Evolutionary conservation across 1,140 invertebrate species (phyloP).

Genomic region (Globodera ellingtonae): DNA sequence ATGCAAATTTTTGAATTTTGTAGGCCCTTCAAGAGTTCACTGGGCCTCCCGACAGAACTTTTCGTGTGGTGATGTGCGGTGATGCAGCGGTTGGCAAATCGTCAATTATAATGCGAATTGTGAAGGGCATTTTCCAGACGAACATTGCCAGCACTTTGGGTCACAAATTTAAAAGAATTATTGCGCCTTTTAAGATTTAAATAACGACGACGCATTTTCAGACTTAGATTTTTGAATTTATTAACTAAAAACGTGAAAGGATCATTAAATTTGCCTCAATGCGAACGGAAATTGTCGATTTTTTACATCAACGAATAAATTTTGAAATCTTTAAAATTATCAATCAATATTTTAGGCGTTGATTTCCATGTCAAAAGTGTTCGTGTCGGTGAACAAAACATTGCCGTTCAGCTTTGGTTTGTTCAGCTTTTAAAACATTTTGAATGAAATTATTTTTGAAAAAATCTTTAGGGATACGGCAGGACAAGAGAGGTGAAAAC

Average conservation of each 20-base stretch:
- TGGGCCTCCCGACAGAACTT: constrained; percentile 71
- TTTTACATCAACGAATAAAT: too few species aligned
- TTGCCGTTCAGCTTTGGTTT: constrained; percentile 72
- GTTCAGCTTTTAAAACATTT: constrained; percentile 5
- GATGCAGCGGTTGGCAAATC: constrained; percentile 75
- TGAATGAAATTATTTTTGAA: constrained; percentile 12
- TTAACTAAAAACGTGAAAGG: background rate
- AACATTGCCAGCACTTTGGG: constrained; percentile 73
- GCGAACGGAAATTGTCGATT: too few species aligned
- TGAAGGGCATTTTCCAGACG: constrained; percentile 71
- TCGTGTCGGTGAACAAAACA: constrained; percentile 71
- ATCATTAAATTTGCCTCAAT: too few species aligned
- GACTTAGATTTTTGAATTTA: background rate
- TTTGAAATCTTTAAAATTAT: background rate
- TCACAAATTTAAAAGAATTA: constrained; percentile 47
- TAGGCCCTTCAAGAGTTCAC: constrained; percentile 60
- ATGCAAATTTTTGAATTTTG: background rate
- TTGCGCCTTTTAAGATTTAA: too few species aligned
- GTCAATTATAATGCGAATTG: constrained; percentile 73
- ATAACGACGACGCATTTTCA: too few species aligned
- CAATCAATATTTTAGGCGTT: constrained; percentile 68
- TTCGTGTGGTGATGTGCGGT: constrained; percentile 73
- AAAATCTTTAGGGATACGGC: constrained; percentile 69
- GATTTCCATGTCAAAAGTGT: constrained; percentile 75
- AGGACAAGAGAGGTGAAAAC: constrained; percentile 69